Evolutionary conservation across 2,888 invertebrate species (phyloP).

Genomic region (Brachyopa scutellaris): DNA sequence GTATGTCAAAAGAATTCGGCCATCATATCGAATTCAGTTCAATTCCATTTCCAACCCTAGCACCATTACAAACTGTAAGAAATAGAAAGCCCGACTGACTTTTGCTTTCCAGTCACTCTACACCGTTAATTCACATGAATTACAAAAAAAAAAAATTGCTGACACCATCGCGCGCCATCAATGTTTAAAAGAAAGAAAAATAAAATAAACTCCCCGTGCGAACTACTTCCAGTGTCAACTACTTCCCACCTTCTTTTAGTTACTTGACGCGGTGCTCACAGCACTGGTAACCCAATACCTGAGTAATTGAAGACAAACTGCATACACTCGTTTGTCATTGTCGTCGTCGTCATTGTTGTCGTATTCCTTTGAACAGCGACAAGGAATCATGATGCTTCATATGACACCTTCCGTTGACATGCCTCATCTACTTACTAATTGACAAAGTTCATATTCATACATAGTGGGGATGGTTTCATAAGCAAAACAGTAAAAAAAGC

Average conservation of each 20-base stretch:
- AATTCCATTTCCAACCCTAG: conserved; percentile 21
- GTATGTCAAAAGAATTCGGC: conserved; percentile 17
- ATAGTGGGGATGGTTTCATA: not conserved
- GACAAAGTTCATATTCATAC: conserved; percentile 53
- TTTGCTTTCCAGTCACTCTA: conserved; percentile 50
- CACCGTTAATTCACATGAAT: conserved; percentile 66
- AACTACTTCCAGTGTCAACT: conserved; percentile 62
- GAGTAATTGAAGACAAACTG: conserved; percentile 71
- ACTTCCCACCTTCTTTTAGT: conserved; percentile 69
- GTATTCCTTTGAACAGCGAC: conserved; percentile 31
- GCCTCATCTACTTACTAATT: conserved; percentile 71
- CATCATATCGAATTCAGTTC: conserved; percentile 30
- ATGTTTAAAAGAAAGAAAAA: conserved; percentile 22
- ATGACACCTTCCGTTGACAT: conserved; percentile 69
- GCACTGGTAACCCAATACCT: conserved; percentile 68
- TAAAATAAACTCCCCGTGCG: conserved; percentile 33
- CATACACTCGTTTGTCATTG: conserved; percentile 58
- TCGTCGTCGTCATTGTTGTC: conserved; percentile 29
- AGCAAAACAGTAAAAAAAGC: conserved; percentile 3
- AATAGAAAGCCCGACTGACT: conserved; percentile 2
- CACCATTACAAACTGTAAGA: not conserved
- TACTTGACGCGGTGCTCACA: conserved; percentile 70
- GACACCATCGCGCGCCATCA: conserved; percentile 55
- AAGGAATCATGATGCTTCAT: conserved; percentile 61
- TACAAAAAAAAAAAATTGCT: conserved; percentile 56